phyloP scores from a whole-genome alignment of 1,140 invertebrate species.

The Drosophila lacteicornis region DNA sequence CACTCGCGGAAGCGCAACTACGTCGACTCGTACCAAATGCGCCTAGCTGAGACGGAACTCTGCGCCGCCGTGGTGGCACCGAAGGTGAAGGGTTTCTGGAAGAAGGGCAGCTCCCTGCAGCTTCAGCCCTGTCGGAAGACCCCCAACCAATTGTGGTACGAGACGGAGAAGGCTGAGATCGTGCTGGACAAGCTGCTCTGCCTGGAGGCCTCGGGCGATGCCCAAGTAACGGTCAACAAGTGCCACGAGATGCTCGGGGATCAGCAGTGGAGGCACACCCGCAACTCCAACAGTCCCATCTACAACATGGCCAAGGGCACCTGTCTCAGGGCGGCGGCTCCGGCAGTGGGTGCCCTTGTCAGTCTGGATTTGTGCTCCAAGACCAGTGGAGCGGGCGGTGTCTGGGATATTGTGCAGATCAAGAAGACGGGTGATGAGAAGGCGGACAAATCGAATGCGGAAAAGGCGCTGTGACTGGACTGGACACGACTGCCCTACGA shows the following conservation, averaged over 20 bases:
- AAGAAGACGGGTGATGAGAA: conserved; percentile 15
- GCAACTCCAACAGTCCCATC: conserved; percentile 89
- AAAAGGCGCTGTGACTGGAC: conserved; percentile 51
- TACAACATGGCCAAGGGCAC: conserved; percentile 95
- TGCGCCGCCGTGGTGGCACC: conserved; percentile 90
- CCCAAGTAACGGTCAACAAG: conserved; percentile 91
- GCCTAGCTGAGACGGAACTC: conserved; percentile 89
- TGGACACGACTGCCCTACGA: not conserved
- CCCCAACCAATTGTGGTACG: conserved; percentile 89
- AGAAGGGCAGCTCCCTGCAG: conserved; percentile 89
- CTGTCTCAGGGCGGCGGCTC: conserved; percentile 89
- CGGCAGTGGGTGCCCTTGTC: conserved; percentile 86
- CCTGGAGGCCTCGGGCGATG: conserved; percentile 89
- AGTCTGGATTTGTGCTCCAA: conserved; percentile 91
- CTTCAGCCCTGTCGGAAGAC: conserved; percentile 89
- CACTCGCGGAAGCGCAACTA: conserved; percentile 92
- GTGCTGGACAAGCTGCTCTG: conserved; percentile 94
- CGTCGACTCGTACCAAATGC: conserved; percentile 90
- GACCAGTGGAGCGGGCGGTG: conserved; percentile 85
- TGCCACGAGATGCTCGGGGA: conserved; percentile 96
- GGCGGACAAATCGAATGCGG: conserved; percentile 8
- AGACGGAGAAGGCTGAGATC: conserved; percentile 94
- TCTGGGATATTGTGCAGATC: conserved; percentile 89
- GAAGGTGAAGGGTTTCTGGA: conserved; percentile 89
- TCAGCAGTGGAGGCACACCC: conserved; percentile 94